phyloP scores from a whole-genome alignment of 2,888 invertebrate genomes.

The Asteroscopus sphinx region DNA sequence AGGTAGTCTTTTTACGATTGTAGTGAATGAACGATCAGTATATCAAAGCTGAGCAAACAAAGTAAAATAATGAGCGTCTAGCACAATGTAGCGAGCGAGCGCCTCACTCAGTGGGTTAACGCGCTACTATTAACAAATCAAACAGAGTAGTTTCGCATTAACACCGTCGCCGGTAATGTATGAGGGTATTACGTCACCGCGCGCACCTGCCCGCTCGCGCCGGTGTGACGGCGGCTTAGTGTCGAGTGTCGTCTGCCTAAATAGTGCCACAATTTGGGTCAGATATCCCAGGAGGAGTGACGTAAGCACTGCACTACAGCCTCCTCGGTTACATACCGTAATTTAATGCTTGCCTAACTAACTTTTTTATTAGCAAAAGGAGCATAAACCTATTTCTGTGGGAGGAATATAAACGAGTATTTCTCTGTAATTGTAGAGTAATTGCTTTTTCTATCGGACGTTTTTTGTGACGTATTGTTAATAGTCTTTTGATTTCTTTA shows the following conservation, averaged over 20 bases:
- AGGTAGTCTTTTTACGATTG: conserved; percentile 19
- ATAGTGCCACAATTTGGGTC: conserved; percentile 40
- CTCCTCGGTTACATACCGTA: conserved; percentile 6
- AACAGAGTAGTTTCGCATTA: conserved; percentile 49
- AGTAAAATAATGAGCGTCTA: conserved; percentile 36
- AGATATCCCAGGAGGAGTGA: conserved; percentile 30
- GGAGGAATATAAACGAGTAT: conserved; percentile 19
- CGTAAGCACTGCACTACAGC: conserved; percentile 11
- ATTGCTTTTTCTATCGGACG: conserved; percentile 15
- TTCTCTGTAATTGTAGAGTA: conserved; percentile 25
- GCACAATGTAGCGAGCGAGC: conserved; percentile 26
- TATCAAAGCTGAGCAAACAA: conserved; percentile 37
- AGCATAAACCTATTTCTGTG: conserved; percentile 1
- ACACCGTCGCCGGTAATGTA: conserved; percentile 50
- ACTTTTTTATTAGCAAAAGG: background rate
- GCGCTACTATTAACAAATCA: conserved; percentile 54
- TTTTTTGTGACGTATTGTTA: conserved; percentile 14
- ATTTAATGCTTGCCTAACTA: conserved; percentile 8
- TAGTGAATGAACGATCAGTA: conserved; percentile 39
- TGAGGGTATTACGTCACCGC: conserved; percentile 37
- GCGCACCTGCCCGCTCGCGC: conserved; percentile 33
- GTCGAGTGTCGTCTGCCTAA: conserved; percentile 30
- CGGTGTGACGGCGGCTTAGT: conserved; percentile 36
- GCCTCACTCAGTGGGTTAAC: conserved; percentile 28
- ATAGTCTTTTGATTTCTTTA: conserved; percentile 8